phyloP scores from a whole-genome alignment of 2,888 invertebrate genomes.

The Atrina japonica region DNA sequence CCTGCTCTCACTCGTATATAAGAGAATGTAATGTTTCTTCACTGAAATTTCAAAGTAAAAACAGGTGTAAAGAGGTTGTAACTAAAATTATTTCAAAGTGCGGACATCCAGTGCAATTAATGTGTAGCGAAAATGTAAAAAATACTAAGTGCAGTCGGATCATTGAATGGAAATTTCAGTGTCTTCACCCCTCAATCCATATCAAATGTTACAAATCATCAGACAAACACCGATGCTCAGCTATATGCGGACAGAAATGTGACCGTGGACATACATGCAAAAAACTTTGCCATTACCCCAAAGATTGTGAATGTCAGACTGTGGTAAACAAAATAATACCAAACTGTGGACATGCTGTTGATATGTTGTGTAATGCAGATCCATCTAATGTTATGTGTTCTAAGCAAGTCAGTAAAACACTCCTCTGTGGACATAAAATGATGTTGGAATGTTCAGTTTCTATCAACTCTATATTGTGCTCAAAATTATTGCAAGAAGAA shows the following conservation, averaged over 20 bases:
- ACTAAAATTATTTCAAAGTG: slow-evolving; percentile 5
- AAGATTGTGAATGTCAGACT: slow-evolving; percentile 8
- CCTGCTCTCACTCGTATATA: no score
- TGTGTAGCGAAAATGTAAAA: neutral
- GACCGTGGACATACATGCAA: slow-evolving; percentile 8
- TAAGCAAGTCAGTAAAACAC: slow-evolving; percentile 3
- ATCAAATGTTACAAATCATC: neutral
- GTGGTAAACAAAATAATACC: neutral
- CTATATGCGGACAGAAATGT: slow-evolving; percentile 6
- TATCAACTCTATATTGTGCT: neutral
- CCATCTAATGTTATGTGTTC: neutral
- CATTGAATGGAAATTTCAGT: neutral
- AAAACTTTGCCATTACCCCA: slow-evolving; percentile 9
- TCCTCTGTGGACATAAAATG: no score
- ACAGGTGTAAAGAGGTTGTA: no score
- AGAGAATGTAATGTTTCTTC: no score
- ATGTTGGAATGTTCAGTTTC: no score
- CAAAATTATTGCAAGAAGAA: neutral
- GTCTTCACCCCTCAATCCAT: neutral
- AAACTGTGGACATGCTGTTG: slow-evolving; percentile 68
- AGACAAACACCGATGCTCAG: neutral
- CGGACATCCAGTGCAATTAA: slow-evolving; percentile 1
- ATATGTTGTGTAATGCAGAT: slow-evolving; percentile 59
- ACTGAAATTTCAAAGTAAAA: no score
- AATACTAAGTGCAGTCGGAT: neutral